A percentile compares a stretch with the other conserved stretches of the same genome.
These are phyloP conservation scores for Sesia apiformis DNA, from an alignment of 2,888 invertebrate genomes.

Conservation along the genomic window DNA sequence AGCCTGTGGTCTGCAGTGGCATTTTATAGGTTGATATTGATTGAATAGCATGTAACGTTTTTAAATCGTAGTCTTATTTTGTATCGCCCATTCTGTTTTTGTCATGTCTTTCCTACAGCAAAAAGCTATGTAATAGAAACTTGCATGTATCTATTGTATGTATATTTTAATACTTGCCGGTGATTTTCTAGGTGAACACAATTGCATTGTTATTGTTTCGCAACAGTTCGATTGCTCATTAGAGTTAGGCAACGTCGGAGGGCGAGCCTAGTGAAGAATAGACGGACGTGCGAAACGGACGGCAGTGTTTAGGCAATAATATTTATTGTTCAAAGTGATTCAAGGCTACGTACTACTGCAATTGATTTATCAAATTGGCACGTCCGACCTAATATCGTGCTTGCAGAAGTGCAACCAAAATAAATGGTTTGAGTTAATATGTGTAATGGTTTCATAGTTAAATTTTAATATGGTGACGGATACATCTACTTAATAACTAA, in stretches of 20 bases:
- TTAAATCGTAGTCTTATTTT: no score
- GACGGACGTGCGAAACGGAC: slow-evolving; percentile 15
- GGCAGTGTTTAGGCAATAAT: slow-evolving; percentile 7
- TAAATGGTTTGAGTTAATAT: no score
- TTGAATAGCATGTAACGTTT: no score
- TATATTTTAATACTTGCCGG: neutral
- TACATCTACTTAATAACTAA: no score
- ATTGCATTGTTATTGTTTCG: slow-evolving; percentile 18
- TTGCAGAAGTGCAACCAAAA: no score
- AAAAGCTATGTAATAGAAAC: neutral
- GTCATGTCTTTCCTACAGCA: neutral
- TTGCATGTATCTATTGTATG: neutral
- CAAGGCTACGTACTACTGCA: neutral
- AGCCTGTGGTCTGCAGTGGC: no score
- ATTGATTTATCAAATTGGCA: neutral
- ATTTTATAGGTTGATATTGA: no score
- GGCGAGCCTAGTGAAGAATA: slow-evolving; percentile 10
- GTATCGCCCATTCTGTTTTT: no score
- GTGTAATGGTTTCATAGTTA: no score
- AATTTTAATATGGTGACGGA: no score
- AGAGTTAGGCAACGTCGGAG: slow-evolving; percentile 11
- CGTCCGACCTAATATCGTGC: neutral
- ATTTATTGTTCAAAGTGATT: slow-evolving; percentile 3
- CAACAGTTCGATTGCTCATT: slow-evolving; percentile 10
- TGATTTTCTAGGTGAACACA: neutral